Percentiles rank a stretch among this genome's conserved stretches.
These are phyloP conservation scores for Ceyx margarethae DNA, from an alignment of 2,113 vertebrate genomes.

Conservation along the genomic window DNA sequence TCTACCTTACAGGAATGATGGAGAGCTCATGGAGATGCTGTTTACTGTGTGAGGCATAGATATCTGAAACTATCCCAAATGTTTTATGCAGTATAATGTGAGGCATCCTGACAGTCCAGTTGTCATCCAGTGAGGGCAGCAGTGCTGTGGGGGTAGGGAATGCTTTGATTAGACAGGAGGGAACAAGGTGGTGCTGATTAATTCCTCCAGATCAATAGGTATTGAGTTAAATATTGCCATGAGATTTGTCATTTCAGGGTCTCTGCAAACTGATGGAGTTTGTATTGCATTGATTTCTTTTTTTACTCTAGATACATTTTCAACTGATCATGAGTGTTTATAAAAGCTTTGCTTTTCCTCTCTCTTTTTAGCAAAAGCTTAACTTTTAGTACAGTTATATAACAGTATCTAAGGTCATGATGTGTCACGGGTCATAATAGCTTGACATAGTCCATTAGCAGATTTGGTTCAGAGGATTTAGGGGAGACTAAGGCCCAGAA, in stretches of 20 bases:
- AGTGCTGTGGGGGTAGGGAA: not conserved
- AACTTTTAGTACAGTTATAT: not conserved
- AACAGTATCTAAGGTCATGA: rapidly evolving
- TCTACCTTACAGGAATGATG: not conserved
- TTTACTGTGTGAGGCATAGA: not conserved
- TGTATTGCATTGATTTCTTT: not conserved
- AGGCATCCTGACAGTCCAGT: not conserved
- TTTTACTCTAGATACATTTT: not conserved
- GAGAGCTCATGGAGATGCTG: not conserved
- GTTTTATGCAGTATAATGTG: not conserved
- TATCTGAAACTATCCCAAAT: not conserved
- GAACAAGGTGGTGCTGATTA: not conserved
- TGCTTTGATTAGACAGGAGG: not conserved
- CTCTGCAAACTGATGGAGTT: not conserved
- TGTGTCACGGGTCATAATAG: not conserved
- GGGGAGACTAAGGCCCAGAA: not conserved
- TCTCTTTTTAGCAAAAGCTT: not conserved
- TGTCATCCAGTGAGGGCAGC: not conserved
- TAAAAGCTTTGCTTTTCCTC: rapidly evolving
- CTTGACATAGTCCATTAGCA: not conserved
- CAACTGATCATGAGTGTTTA: not conserved
- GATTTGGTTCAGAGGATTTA: not conserved
- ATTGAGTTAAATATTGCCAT: not conserved
- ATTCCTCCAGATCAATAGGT: slow-evolving; percentile 8
- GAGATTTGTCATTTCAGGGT: not conserved